A percentile compares a stretch with the other conserved stretches of the same genome.
phyloP scores from a whole-genome alignment of 2,113 vertebrate genomes.

The Rhinolophus ferrumequinum region DNA sequence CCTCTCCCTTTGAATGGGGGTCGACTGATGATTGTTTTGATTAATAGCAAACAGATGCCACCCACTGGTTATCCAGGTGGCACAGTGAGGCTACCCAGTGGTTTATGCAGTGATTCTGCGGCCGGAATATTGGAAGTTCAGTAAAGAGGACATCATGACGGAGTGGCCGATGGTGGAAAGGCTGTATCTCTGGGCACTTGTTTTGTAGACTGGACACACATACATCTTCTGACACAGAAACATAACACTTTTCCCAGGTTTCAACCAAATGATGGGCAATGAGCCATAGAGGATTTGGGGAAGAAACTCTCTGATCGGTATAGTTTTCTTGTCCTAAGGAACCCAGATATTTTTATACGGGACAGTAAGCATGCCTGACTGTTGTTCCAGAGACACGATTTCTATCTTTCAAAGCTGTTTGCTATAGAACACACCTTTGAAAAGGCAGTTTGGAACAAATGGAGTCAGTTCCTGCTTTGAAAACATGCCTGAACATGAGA shows the following conservation, averaged over 20 bases:
- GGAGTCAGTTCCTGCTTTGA: background rate
- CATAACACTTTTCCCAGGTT: conserved; percentile 89
- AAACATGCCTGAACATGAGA: background rate
- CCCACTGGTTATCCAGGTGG: conserved; percentile 92
- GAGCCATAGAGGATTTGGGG: conserved; percentile 93
- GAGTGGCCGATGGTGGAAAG: conserved; percentile 96
- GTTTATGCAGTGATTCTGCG: conserved; percentile 95
- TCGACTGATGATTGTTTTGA: background rate
- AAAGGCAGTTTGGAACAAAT: background rate
- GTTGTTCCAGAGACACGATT: background rate
- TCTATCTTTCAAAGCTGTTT: background rate
- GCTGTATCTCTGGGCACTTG: conserved; percentile 91
- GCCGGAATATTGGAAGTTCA: conserved; percentile 91
- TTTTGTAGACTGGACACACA: conserved; percentile 94
- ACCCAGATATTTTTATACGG: background rate
- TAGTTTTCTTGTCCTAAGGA: conserved; percentile 89
- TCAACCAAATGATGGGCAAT: conserved; percentile 94
- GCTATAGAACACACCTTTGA: background rate
- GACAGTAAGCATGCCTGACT: background rate
- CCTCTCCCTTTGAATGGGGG: background rate
- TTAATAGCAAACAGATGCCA: background rate
- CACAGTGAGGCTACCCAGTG: conserved; percentile 94
- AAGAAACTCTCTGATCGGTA: conserved; percentile 90
- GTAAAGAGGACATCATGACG: conserved; percentile 95
- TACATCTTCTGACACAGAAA: conserved; percentile 90